Evolutionary conservation across 2,888 invertebrate genomes (phyloP).

Genomic region (Empis livida): DNA sequence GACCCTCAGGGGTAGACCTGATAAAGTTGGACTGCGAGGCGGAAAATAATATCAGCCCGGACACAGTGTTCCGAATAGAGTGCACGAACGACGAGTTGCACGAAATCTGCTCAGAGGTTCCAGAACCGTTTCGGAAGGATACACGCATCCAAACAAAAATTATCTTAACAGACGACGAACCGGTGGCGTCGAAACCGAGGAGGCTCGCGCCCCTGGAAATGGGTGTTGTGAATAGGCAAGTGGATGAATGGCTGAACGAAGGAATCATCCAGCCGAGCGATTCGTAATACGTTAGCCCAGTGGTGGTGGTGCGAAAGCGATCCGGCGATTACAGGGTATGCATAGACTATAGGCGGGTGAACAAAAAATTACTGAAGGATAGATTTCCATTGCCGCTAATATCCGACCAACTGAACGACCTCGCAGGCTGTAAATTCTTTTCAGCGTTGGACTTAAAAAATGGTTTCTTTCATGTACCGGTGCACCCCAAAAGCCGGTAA

Average conservation of each 20-base stretch:
- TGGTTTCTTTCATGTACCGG: too few relatives aligned
- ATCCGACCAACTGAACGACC: not conserved
- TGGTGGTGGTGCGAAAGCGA: conserved; percentile 11
- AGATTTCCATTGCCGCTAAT: conserved; percentile 12
- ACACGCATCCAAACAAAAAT: too few relatives aligned
- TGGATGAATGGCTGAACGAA: conserved; percentile 17
- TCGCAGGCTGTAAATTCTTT: not conserved
- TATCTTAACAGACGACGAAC: too few relatives aligned
- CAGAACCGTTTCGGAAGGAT: too few relatives aligned
- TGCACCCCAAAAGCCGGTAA: not conserved
- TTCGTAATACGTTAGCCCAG: conserved; percentile 18
- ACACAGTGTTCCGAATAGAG: too few relatives aligned
- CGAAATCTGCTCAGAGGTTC: too few relatives aligned
- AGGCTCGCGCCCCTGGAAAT: too few relatives aligned
- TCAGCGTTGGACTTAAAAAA: not conserved
- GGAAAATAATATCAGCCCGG: too few relatives aligned
- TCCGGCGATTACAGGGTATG: conserved; percentile 12
- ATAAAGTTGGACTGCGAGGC: too few relatives aligned
- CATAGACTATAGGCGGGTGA: conserved; percentile 15
- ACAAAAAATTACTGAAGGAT: conserved; percentile 17
- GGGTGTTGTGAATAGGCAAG: not conserved
- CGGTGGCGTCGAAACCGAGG: too few relatives aligned
- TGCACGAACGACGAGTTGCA: too few relatives aligned
- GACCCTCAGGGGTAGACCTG: too few relatives aligned
- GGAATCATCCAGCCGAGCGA: conserved; percentile 16